A percentile compares a stretch with the other conserved stretches of the same genome.
Conservation (phyloP, 2,797 vertebrate species). For the Sebastes nivosus region DNA sequence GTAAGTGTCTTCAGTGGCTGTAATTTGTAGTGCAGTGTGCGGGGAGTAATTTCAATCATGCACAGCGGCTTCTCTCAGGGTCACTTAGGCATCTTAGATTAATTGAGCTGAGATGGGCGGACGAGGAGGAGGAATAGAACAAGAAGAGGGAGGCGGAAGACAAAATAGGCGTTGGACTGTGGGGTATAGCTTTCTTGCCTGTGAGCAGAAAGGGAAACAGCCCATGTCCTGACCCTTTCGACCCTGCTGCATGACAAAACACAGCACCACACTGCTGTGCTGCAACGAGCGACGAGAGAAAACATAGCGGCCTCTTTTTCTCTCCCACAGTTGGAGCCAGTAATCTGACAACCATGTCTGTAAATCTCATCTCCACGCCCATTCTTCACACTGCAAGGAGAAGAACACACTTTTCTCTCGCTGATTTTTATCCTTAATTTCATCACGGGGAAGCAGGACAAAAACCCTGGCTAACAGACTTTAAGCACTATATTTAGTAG, state of each 20-base stretch:
- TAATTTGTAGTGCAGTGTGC: conserved; percentile 44
- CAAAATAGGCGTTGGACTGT: conserved; percentile 7
- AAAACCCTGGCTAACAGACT: conserved; percentile 54
- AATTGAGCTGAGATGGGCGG: conserved; percentile 52
- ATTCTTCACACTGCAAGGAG: conserved; percentile 65
- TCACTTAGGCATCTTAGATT: conserved; percentile 68
- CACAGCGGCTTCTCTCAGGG: conserved; percentile 57
- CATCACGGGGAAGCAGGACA: conserved; percentile 56
- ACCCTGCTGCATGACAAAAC: conserved; percentile 46
- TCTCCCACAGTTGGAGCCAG: conserved; percentile 56
- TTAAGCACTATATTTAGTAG: conserved; percentile 65
- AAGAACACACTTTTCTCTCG: conserved; percentile 46
- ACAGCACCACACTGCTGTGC: conserved; percentile 22
- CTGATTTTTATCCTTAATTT: conserved; percentile 71
- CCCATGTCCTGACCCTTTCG: conserved; percentile 32
- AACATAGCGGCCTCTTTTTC: conserved; percentile 37
- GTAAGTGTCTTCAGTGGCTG: conserved; percentile 28
- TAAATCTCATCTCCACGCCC: conserved; percentile 74
- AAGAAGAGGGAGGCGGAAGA: conserved; percentile 8
- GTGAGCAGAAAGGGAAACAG: conserved; percentile 40
- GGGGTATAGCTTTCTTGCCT: conserved; percentile 15
- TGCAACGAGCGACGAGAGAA: conserved; percentile 21
- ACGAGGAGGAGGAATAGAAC: conserved; percentile 11
- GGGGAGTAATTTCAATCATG: conserved; percentile 65
- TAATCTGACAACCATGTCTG: conserved; percentile 76